Evolutionary conservation across 30 jellyfish, hydroid and myxozoan genomes (phyloP).

Genomic region (Sanderia malayensis): DNA sequence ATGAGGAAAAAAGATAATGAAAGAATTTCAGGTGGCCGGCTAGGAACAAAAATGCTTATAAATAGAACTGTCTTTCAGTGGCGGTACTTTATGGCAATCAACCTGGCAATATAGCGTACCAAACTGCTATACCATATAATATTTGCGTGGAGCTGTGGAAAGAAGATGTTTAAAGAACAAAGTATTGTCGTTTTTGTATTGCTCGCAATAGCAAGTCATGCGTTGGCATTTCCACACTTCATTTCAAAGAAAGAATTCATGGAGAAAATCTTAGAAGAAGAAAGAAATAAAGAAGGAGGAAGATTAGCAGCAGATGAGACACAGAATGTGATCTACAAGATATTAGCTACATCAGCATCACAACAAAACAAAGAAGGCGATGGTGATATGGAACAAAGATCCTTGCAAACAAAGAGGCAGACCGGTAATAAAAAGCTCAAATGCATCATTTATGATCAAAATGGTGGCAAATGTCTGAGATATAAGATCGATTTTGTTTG

Average conservation of each 20-base stretch:
- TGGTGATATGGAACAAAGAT: conserved; percentile 33
- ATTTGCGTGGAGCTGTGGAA: too few relatives aligned
- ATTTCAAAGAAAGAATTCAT: background rate
- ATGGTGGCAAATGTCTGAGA: conserved; percentile 40
- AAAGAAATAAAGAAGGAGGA: background rate
- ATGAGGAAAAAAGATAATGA: too few relatives aligned
- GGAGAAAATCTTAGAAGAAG: background rate
- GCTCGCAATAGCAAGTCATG: background rate
- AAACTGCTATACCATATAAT: too few relatives aligned
- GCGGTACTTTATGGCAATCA: too few relatives aligned
- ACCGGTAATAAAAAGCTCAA: conserved; percentile 45
- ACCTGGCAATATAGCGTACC: too few relatives aligned
- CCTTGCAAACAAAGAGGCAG: background rate
- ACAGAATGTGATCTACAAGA: background rate
- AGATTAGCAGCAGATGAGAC: background rate
- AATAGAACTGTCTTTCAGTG: too few relatives aligned
- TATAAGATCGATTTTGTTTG: conserved; percentile 47
- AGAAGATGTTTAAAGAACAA: background rate
- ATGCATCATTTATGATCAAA: conserved; percentile 31
- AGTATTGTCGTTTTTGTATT: background rate
- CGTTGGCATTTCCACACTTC: background rate
- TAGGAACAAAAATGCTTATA: too few relatives aligned
- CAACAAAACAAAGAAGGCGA: conserved; percentile 15
- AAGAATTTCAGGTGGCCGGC: too few relatives aligned
- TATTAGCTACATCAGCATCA: background rate